Evolutionary conservation across 2,113 vertebrate genomes (phyloP), one percentile per base, ranked within the genome.

Genomic region (Tragelaphus buxtoni): DNA sequence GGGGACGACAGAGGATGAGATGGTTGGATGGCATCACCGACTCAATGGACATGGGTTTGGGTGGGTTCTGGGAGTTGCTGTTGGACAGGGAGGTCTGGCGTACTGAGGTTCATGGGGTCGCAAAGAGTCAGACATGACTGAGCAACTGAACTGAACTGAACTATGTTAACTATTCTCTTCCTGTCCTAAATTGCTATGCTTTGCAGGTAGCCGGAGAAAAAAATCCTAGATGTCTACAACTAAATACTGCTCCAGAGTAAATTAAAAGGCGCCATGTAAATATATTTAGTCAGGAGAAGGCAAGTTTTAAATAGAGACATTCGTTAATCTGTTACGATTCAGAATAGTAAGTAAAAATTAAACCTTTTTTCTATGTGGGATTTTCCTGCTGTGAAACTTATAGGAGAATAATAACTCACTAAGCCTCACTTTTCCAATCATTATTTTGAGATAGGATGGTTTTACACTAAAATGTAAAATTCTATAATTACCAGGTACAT

Each of bases 211-310:
- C 56, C 82, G 35, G 8, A 13, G 3, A 30, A 82, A 89, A 89
- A 72, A 30, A 58, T 42, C 18, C 32, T 47, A 94, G 55, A 94
- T 42, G 55, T 91, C 91, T 87, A 63, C n/a, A 91, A 72, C 49
- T 91, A 90, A 90, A 74, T 79, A 42, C 26, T 86, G 14, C 26
- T 55, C 30, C 87, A 81, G 20, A 87, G 55, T 87, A 85, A 85
- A 96, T 53, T 72, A 53, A 60, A 76, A 56, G 24, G 87, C 12
- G 82, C 87, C 30, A 74, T n/a, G 53, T 74, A 94, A 94, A 45
- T 14, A 72, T 63, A 86, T 10, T 74, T 30, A 82, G 26, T n/a
- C 28, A 65, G 30, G 3, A 74, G 56, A 96, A 56, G 13, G 74
- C 4, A 32, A 56, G 39, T 28, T 45, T 84, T 84, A 89, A 58